Conservation (phyloP, 2,888 invertebrate genomes). For the Callyntrura sp. region DNA sequence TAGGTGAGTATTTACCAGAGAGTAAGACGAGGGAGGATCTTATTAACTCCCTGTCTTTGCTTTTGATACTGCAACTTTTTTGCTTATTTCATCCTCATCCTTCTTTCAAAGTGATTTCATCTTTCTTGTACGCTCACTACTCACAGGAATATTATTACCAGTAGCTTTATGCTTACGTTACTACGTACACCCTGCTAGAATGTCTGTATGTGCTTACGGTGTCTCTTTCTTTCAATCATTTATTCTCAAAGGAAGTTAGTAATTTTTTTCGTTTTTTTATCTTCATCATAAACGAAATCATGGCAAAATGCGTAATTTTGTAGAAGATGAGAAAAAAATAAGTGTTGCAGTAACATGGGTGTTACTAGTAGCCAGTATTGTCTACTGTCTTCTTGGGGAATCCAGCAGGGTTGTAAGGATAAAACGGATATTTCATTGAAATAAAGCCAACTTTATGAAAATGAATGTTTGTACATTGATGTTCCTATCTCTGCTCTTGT, state of each 20-base stretch:
- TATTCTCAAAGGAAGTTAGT: conserved; percentile 28
- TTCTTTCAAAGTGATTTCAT: too few species aligned
- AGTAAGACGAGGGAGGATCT: neutral
- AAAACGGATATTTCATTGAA: too few species aligned
- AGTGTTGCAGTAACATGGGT: neutral
- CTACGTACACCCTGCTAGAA: neutral
- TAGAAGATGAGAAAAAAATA: neutral
- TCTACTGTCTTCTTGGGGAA: too few species aligned
- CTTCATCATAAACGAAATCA: conserved; percentile 3
- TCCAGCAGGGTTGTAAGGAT: too few species aligned
- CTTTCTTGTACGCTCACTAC: too few species aligned
- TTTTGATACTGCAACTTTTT: neutral
- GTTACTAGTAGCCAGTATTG: neutral
- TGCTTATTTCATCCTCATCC: neutral
- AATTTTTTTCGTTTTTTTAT: conserved; percentile 13
- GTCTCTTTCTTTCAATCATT: conserved; percentile 32
- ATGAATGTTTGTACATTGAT: neutral
- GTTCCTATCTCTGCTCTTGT: neutral
- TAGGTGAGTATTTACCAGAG: conserved; percentile 10
- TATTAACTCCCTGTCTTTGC: conserved; percentile 5
- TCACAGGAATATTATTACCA: neutral
- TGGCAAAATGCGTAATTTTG: conserved; percentile 10
- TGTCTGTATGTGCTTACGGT: neutral
- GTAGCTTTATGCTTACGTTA: neutral
- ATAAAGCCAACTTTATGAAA: too few species aligned